These are phyloP conservation scores for Sepioteuthis lessoniana DNA, from an alignment of 2,888 invertebrate genomes.

Conservation along the genomic window DNA sequence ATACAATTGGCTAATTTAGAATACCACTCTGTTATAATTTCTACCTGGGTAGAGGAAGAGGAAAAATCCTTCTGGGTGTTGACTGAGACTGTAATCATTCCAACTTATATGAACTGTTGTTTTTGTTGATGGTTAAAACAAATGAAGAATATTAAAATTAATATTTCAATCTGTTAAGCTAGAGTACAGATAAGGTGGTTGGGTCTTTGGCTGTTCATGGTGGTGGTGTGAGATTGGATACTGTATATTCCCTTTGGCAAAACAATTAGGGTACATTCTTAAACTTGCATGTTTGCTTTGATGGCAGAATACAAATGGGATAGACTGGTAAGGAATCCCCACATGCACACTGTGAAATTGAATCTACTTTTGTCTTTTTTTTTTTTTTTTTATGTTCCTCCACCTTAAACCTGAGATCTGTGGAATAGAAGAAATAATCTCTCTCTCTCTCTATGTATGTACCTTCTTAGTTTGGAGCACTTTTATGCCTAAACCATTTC, in stretches of 20 bases:
- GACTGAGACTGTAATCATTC: no score
- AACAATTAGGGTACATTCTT: conserved; percentile 4
- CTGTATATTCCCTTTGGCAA: neutral
- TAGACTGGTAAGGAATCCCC: neutral
- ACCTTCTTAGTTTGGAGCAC: no score
- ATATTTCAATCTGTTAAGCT: neutral
- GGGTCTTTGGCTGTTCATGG: neutral
- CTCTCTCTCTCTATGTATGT: neutral
- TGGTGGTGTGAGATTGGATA: neutral
- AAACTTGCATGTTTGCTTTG: neutral
- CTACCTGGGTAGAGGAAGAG: no score
- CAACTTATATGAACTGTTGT: no score
- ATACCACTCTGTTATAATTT: no score
- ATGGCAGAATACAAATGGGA: neutral
- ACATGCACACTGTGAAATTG: neutral
- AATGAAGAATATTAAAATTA: neutral
- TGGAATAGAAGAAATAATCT: neutral
- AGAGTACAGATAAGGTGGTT: neutral
- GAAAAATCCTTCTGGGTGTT: no score
- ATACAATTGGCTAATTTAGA: no score
- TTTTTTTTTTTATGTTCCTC: no score
- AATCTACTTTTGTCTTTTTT: neutral
- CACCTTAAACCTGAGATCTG: neutral
- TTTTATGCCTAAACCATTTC: no score
- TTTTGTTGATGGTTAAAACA: no score